phyloP scores from a whole-genome alignment of 2,888 invertebrate genomes.

The Melanchra persicariae region DNA sequence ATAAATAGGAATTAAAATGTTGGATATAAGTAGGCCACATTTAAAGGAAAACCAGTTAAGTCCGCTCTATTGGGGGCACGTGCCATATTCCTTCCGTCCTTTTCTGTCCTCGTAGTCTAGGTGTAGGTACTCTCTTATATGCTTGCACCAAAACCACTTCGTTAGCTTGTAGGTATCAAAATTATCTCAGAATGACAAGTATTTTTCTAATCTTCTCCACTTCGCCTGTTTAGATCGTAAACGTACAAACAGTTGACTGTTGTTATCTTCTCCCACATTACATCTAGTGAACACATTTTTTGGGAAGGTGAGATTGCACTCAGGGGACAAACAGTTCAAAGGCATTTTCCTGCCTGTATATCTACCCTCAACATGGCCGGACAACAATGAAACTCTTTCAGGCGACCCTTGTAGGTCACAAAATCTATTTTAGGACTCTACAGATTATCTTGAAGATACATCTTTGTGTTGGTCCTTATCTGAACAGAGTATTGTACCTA shows the following conservation, averaged over 20 bases:
- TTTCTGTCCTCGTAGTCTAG: background rate
- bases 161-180: background rate
- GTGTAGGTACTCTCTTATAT: background rate
- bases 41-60: conserved; percentile 16
- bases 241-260: background rate
- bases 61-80: background rate
- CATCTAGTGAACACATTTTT: background rate
- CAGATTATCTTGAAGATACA: conserved; percentile 8
- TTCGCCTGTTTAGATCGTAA: background rate
- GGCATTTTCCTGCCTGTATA: background rate
- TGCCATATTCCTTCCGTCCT: background rate
- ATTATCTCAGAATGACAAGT: background rate
- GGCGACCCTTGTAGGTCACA: conserved; percentile 9
- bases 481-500: conserved; percentile 5
- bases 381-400: background rate
- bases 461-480: conserved; percentile 22
- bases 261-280: background rate
- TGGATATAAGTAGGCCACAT: conserved; percentile 35
- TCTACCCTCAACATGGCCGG: background rate
- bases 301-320: background rate
- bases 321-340: background rate
- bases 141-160: conserved; percentile 1
- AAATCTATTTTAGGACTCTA: conserved; percentile 17
- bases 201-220: background rate
- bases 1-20: conserved; percentile 6